Percentiles rank a stretch among this genome's conserved stretches.
These are phyloP conservation scores for Phocoena phocoena DNA, from an alignment of 2,113 vertebrate genomes.

Conservation along the genomic window DNA sequence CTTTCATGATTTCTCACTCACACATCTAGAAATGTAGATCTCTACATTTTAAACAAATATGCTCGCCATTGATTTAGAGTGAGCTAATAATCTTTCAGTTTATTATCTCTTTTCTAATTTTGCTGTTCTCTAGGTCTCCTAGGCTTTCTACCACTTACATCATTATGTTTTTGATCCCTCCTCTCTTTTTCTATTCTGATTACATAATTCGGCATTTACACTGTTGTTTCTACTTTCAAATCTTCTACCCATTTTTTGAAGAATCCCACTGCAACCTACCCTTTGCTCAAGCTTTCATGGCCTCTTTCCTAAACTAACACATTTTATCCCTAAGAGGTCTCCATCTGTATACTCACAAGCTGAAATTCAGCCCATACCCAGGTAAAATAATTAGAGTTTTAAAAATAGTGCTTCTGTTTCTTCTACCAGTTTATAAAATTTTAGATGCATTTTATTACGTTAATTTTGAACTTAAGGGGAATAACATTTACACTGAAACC, in stretches of 20 bases:
- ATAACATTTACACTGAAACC: not conserved
- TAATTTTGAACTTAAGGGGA: not conserved
- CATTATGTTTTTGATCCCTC: not conserved
- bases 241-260: not conserved
- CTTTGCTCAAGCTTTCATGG: not conserved
- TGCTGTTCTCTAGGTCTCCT: not conserved
- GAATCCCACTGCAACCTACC: not conserved
- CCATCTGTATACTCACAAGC: not conserved
- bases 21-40: not conserved
- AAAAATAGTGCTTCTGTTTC: not conserved
- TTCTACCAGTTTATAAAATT: slow-evolving; percentile 1
- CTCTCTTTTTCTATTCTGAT: not conserved
- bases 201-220: not conserved
- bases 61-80: not conserved
- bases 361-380: not conserved
- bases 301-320: not conserved
- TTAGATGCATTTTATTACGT: not conserved
- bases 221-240: not conserved
- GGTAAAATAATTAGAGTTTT: slow-evolving; percentile 13
- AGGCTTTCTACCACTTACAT: not conserved
- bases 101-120: not conserved
- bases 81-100: not conserved
- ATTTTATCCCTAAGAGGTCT: not conserved
- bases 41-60: not conserved
- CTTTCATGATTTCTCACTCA: not conserved